phyloP scores from a whole-genome alignment of 1,140 invertebrate species.

The Dufourea novaeangliae region DNA sequence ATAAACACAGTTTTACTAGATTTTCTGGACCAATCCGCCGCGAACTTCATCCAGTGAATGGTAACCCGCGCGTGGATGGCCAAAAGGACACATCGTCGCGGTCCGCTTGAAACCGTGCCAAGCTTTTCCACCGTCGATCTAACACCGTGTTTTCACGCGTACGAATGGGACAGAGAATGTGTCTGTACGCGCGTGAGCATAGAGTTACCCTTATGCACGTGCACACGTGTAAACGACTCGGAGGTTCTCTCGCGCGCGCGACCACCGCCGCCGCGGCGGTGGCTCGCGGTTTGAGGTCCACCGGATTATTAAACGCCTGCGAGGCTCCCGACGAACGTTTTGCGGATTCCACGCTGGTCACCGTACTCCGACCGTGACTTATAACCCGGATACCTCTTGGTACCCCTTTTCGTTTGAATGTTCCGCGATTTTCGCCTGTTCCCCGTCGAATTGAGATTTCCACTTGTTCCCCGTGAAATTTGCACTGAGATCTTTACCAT shows the following conservation, averaged over 20 bases:
- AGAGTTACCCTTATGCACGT: slow-evolving; percentile 36
- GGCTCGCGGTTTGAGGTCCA: slow-evolving; percentile 80
- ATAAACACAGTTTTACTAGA: slow-evolving; percentile 66
- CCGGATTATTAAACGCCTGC: slow-evolving; percentile 79
- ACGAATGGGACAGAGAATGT: slow-evolving; percentile 7
- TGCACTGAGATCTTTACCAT: no score
- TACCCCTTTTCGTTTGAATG: not conserved
- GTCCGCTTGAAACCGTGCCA: slow-evolving; percentile 72
- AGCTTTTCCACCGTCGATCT: slow-evolving; percentile 25
- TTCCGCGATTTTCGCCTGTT: not conserved
- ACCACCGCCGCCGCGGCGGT: slow-evolving; percentile 76
- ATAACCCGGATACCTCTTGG: not conserved
- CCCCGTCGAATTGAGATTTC: no score
- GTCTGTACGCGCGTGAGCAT: slow-evolving; percentile 40
- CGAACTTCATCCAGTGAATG: slow-evolving; percentile 54
- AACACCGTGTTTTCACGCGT: slow-evolving; percentile 22
- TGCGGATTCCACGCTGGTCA: slow-evolving; percentile 73
- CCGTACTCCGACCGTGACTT: slow-evolving; percentile 8
- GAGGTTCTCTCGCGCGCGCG: slow-evolving; percentile 63
- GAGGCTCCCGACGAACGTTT: slow-evolving; percentile 72
- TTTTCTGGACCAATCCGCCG: slow-evolving; percentile 58
- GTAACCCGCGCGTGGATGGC: slow-evolving; percentile 55
- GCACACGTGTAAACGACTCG: slow-evolving; percentile 58
- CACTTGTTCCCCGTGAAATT: no score
- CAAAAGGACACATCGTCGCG: slow-evolving; percentile 60